Conservation (phyloP, 2,797 vertebrate species). For the Masticophis lateralis region DNA sequence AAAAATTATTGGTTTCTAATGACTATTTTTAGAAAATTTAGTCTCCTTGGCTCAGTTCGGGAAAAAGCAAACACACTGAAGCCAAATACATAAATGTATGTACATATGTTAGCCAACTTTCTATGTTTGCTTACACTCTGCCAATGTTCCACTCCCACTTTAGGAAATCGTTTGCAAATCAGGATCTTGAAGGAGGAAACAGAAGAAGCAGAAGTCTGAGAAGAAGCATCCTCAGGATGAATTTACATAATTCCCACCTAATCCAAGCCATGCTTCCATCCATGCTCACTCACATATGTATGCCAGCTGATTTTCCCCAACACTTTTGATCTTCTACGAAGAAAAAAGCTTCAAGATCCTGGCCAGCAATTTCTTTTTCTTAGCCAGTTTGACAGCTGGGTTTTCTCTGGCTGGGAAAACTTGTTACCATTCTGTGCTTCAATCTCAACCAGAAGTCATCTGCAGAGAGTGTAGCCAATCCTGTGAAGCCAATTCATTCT, state of each 20-base stretch:
- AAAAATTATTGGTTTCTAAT: background rate
- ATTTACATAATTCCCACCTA: background rate
- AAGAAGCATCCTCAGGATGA: background rate
- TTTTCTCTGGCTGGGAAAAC: background rate
- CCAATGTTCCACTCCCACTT: background rate
- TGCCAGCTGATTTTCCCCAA: background rate
- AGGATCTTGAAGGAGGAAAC: background rate
- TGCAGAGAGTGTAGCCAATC: background rate
- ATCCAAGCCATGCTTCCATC: background rate
- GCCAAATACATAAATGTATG: background rate
- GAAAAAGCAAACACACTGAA: background rate
- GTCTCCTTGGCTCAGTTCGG: background rate
- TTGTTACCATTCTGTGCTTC: background rate
- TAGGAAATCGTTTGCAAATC: background rate
- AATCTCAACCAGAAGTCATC: background rate
- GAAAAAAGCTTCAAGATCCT: background rate
- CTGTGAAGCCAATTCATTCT: background rate
- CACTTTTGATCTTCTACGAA: background rate
- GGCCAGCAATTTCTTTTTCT: background rate
- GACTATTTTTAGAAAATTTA: background rate
- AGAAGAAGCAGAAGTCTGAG: background rate
- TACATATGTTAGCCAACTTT: background rate
- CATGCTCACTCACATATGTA: background rate
- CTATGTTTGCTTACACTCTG: background rate
- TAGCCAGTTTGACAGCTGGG: background rate